These are phyloP conservation scores for Stegophylla sp. DNA, from an alignment of 2,888 invertebrate species.

Conservation along the genomic window DNA sequence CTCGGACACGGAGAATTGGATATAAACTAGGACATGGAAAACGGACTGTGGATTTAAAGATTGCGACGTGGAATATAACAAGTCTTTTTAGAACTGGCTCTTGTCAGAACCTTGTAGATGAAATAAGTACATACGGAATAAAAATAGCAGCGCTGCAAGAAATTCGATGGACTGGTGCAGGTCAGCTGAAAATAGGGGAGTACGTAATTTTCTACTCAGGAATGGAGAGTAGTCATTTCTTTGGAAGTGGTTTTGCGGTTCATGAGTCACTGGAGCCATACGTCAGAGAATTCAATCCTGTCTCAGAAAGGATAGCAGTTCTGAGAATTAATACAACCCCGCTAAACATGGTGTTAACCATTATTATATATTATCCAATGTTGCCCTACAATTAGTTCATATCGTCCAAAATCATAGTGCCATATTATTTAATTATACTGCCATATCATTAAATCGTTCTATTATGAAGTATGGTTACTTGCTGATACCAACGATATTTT, in stretches of 20 bases:
- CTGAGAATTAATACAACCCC: background rate
- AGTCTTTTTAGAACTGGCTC: conserved; percentile 6
- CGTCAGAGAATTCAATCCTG: background rate
- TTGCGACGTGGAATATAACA: background rate
- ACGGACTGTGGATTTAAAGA: background rate
- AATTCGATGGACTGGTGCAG: background rate
- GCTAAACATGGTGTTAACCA: background rate
- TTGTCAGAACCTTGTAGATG: background rate
- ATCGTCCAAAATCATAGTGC: no score
- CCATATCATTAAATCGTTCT: no score
- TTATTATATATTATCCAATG: no score
- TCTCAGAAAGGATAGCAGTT: background rate
- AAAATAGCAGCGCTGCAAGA: background rate
- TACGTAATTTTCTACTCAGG: background rate
- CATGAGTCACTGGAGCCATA: background rate
- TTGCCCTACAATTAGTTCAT: no score
- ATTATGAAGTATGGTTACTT: no score
- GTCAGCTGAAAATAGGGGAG: background rate
- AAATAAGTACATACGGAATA: background rate
- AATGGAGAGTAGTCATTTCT: background rate
- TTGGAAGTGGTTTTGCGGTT: background rate
- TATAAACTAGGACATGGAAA: conserved; percentile 1
- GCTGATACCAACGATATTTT: no score
- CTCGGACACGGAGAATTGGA: background rate
- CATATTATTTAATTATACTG: no score